These are phyloP conservation scores for Leiothrix lutea DNA, from an alignment of 2,113 vertebrate species.

Conservation along the genomic window DNA sequence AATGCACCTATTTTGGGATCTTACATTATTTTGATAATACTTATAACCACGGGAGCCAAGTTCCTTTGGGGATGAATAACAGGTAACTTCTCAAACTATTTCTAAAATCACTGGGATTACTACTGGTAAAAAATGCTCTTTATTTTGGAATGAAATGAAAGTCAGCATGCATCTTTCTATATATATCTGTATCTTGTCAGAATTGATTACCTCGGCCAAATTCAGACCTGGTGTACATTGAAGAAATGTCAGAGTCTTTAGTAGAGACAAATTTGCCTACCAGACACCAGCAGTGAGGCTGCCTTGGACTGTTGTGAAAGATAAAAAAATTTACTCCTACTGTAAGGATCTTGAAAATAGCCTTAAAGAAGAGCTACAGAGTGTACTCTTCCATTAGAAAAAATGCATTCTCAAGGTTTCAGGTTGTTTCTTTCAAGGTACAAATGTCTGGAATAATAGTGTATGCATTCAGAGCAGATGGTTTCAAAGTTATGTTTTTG, in stretches of 20 bases:
- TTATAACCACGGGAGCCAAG: background rate
- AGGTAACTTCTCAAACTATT: background rate
- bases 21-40: background rate
- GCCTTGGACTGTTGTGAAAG: background rate
- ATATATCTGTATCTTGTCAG: background rate
- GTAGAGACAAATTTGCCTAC: background rate
- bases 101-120: background rate
- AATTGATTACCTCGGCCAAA: background rate
- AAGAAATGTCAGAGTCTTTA: background rate
- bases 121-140: background rate
- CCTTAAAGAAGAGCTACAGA: background rate
- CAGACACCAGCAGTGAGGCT: background rate
- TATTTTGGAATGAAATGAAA: background rate
- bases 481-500: background rate
- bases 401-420: background rate
- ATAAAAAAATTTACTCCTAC: background rate
- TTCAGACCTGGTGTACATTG: background rate
- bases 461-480: background rate
- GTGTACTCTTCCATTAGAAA: background rate
- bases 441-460: background rate
- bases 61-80: background rate
- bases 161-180: background rate
- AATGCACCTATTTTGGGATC: background rate
- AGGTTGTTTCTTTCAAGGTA: background rate
- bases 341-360: background rate